Conservation (phyloP, 2,113 vertebrate species). For the Mesocricetus auratus region DNA sequence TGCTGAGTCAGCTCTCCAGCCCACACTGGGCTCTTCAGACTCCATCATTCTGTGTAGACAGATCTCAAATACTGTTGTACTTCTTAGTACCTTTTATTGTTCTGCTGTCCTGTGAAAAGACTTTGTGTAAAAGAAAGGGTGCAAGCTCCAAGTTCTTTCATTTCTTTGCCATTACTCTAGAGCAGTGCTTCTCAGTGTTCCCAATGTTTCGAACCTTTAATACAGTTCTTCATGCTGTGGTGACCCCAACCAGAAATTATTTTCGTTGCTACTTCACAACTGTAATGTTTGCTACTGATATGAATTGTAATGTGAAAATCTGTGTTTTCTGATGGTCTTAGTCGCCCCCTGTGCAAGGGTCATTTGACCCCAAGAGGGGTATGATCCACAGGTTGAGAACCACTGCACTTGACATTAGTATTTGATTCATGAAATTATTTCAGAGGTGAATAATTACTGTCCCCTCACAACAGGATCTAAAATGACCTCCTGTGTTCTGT, state of each 20-base stretch:
- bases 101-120: conserved; percentile 11
- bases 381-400: too few species aligned
- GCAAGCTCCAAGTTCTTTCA: conserved; percentile 47
- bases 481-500: background rate
- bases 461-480: conserved; percentile 16
- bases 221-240: too few species aligned
- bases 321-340: too few species aligned
- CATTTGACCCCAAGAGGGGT: too few species aligned
- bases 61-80: background rate
- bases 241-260: too few species aligned
- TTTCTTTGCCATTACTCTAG: conserved; percentile 42
- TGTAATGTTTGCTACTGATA: too few species aligned
- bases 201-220: too few species aligned
- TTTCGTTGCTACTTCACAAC: too few species aligned
- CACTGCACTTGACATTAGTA: background rate
- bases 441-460: conserved; percentile 6
- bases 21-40: background rate
- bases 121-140: conserved; percentile 21
- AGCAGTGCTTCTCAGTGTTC: too few species aligned
- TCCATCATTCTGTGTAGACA: background rate
- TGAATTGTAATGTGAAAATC: too few species aligned
- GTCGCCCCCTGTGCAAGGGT: too few species aligned
- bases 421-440: conserved; percentile 57
- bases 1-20: background rate
- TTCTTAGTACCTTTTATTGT: conserved; percentile 25